Evolutionary conservation across 2,888 invertebrate species (phyloP), one percentile per base, ranked within the genome.

Genomic region (Ectemnius lituratus): DNA sequence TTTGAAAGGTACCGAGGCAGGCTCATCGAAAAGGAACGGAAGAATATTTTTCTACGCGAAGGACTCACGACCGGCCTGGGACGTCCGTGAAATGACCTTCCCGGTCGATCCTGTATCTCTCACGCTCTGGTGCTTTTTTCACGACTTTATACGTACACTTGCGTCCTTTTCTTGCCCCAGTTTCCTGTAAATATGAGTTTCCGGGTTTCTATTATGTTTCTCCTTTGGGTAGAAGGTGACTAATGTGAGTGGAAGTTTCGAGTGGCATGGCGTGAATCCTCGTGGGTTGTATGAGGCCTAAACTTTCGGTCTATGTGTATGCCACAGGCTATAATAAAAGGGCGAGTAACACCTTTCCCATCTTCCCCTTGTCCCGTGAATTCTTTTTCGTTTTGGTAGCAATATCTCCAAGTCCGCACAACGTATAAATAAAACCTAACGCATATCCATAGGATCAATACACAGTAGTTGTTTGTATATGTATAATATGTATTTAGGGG

Each of bases 1-100:
- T 37, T 37, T 37, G 11, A 37, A 37, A 37, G 37, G 37, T 37
- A 37, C 37, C 37, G 8, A 37, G 37, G 11, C 62, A 52, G n/a
- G 79, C 70, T 78, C 69, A 71, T 72, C 56, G 59, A 70, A 60
- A 77, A 69, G 72, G 73, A 78, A 75, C 83, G 78, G 82, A 80
- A 82, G 71, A 79, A 85, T 87, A 87, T 87, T 87, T 87, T 87
- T 87, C 82, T 87, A 87, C 83, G 70, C 73, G 74, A 71, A 67
- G 76, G 73, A 77, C 67, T 67, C 70, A 61, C 62, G 77, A 77
- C 61, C 69, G 70, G 56, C 56, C 62, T 47, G 72, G 37, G 59
- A 70, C 67, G 67, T 70, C 49, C 23, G n/a, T 8, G 49, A 23
- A 46, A 27, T 6, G 52, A 70, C 57, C 20, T 76, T 66, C 68